phyloP scores from a whole-genome alignment of 2,888 invertebrate genomes.

The Cybosia mesomella region DNA sequence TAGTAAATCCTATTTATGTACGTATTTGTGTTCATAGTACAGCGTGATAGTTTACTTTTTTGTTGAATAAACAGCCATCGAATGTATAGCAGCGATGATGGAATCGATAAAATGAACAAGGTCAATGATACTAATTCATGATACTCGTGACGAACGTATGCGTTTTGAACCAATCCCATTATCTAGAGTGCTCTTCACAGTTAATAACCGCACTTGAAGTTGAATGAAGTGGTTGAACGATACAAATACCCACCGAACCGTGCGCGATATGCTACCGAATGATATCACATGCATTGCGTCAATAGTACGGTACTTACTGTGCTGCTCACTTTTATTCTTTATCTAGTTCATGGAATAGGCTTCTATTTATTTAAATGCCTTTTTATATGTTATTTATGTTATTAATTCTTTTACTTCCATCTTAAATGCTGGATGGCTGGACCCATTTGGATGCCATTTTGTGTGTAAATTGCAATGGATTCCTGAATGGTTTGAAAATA shows the following conservation, averaged over 20 bases:
- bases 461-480: too few relatives aligned
- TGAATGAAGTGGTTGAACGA: slow-evolving; percentile 62
- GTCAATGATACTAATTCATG: slow-evolving; percentile 54
- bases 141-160: slow-evolving; percentile 58
- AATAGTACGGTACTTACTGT: slow-evolving; percentile 31
- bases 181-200: slow-evolving; percentile 83
- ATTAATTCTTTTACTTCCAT: neutral
- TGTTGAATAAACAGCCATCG: neutral
- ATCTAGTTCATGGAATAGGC: neutral
- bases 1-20: too few relatives aligned
- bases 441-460: too few relatives aligned
- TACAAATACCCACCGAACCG: slow-evolving; percentile 67
- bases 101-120: slow-evolving; percentile 53
- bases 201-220: slow-evolving; percentile 80
- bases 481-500: too few relatives aligned
- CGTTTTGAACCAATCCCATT: slow-evolving; percentile 77
- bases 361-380: neutral
- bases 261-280: slow-evolving; percentile 65
- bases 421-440: too few relatives aligned
- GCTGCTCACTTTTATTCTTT: neutral
- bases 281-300: slow-evolving; percentile 71
- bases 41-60: neutral
- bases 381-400: neutral
- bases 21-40: neutral
- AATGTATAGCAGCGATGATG: slow-evolving; percentile 7